phyloP scores from a whole-genome alignment of 2,113 vertebrate genomes.

The Eurystomus gularis region DNA sequence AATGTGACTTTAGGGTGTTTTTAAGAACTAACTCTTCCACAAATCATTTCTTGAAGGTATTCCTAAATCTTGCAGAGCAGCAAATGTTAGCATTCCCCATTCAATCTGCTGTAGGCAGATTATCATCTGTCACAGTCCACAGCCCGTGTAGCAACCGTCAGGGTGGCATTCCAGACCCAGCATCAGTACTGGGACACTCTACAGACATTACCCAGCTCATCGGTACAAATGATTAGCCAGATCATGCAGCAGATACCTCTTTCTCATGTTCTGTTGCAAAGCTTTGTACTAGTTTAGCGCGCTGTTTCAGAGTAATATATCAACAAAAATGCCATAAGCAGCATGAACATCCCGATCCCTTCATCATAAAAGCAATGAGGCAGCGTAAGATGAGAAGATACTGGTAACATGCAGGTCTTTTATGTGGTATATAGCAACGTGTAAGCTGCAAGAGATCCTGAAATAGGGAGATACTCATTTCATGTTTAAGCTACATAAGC shows the following conservation, averaged over 20 bases:
- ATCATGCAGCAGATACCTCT: not conserved
- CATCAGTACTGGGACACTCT: not conserved
- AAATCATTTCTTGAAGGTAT: not conserved
- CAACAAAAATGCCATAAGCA: not conserved
- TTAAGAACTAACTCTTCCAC: not conserved
- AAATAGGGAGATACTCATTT: constrained; percentile 62
- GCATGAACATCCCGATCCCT: not conserved
- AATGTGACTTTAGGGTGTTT: not conserved
- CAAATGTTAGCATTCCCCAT: not conserved
- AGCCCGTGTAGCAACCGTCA: not conserved
- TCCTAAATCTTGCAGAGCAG: not conserved
- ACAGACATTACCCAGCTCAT: not conserved
- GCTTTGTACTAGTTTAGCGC: not conserved
- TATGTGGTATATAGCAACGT: not conserved
- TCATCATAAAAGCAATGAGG: not conserved
- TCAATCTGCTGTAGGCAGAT: not conserved
- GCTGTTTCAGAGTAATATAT: not conserved
- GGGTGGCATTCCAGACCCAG: not conserved
- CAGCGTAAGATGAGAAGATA: not conserved
- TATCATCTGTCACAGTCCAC: not conserved
- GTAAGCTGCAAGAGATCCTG: not conserved
- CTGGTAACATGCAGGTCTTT: not conserved
- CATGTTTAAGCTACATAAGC: not conserved
- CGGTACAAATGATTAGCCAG: not conserved
- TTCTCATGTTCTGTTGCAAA: not conserved